Evolutionary conservation across 2,113 vertebrate species (phyloP).

Genomic region (Ifrita kowaldi): DNA sequence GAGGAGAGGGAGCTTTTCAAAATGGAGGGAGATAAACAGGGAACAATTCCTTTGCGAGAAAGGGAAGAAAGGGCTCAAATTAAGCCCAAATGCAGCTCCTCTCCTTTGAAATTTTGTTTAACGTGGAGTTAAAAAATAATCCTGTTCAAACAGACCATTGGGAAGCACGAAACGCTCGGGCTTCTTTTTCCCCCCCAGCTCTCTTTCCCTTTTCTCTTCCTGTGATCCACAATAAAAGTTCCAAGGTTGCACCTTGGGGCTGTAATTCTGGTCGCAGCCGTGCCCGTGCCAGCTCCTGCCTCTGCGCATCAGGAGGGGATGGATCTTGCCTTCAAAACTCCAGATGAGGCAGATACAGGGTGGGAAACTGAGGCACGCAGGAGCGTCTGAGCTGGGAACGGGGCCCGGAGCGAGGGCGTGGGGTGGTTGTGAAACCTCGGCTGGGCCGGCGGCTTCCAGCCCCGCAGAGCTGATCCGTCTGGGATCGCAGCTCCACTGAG

Average conservation of each 20-base stretch:
- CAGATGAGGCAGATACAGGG: not conserved
- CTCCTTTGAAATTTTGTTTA: conserved; percentile 36
- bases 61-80: conserved; percentile 9
- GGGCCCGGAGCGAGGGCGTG: not conserved
- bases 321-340: not conserved
- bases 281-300: not conserved
- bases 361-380: conserved; percentile 38
- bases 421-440: not conserved
- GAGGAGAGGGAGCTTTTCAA: not conserved
- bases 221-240: not conserved
- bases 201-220: not conserved
- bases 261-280: not conserved
- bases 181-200: accelerated
- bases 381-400: not conserved
- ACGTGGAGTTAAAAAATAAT: conserved; percentile 42
- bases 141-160: conserved; percentile 36
- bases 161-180: not conserved
- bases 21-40: conserved; percentile 26
- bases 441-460: not conserved
- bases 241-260: conserved; percentile 10
- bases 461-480: not conserved
- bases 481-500: not conserved
- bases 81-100: not conserved
- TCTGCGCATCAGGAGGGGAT: not conserved
- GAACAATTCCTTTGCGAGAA: not conserved